A percentile compares a stretch with the other conserved stretches of the same genome.
Evolutionary conservation across 2,888 invertebrate species (phyloP).

Genomic region (Pristionchus maxplancki): DNA sequence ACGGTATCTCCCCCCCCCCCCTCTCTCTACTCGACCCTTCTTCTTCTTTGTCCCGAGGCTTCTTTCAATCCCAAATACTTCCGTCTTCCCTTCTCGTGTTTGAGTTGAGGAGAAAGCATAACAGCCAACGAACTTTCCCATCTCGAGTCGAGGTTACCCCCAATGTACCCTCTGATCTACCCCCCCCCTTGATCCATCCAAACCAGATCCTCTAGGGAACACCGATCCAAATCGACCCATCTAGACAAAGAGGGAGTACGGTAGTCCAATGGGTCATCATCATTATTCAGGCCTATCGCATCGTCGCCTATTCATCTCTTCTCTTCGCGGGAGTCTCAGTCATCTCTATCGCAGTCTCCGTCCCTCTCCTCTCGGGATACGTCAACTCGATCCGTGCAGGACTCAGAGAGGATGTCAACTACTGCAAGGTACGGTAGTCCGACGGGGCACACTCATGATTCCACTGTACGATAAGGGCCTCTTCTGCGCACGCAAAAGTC

Average conservation of each 20-base stretch:
- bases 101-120: constrained; percentile 41
- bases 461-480: not conserved
- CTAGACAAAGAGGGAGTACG: not conserved
- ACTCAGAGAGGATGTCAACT: constrained; percentile 50
- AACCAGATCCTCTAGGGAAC: not conserved
- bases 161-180: not conserved
- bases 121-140: constrained; percentile 37
- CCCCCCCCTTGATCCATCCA: not conserved
- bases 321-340: constrained; percentile 45
- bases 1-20: not conserved
- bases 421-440: constrained; percentile 50
- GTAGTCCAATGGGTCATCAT: constrained; percentile 13
- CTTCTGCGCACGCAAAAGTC: not conserved
- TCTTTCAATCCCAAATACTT: constrained; percentile 47
- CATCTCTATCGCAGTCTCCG: constrained; percentile 49
- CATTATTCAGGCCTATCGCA: constrained; percentile 48
- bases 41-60: constrained; percentile 21
- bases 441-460: not conserved
- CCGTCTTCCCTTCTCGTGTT: constrained; percentile 41
- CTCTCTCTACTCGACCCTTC: constrained; percentile 25
- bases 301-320: constrained; percentile 44
- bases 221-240: not conserved
- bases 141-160: constrained; percentile 27
- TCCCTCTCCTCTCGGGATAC: constrained; percentile 46
- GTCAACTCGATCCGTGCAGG: constrained; percentile 44